Conservation (phyloP, 2,113 vertebrate genomes). For the Phasianus colchicus region DNA sequence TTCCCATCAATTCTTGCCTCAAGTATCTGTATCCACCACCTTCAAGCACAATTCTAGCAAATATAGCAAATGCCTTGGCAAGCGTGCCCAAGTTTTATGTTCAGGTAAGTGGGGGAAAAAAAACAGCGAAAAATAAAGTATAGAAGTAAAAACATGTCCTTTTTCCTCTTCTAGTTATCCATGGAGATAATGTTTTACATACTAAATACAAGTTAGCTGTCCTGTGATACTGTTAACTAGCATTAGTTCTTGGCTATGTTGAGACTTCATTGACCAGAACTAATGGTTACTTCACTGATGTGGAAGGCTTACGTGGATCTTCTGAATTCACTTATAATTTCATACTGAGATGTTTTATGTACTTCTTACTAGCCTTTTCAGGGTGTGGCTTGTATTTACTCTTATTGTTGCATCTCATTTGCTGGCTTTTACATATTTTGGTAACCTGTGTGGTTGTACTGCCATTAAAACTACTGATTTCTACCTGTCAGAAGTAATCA, state of each 20-base stretch:
- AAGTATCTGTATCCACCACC: conserved; percentile 97
- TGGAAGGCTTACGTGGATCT: not conserved
- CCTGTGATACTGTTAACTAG: not conserved
- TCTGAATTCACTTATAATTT: not conserved
- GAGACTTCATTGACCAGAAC: not conserved
- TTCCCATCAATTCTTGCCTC: conserved; percentile 91
- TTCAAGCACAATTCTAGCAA: conserved; percentile 89
- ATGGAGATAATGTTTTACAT: not conserved
- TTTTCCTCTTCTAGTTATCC: not conserved
- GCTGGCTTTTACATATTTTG: not conserved
- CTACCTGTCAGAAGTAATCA: not conserved
- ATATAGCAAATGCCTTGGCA: conserved; percentile 92
- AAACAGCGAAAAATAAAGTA: not conserved
- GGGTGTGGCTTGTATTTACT: not conserved
- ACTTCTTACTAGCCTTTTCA: not conserved
- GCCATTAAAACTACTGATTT: not conserved
- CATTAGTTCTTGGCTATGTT: not conserved
- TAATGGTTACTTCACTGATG: not conserved
- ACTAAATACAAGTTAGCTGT: not conserved
- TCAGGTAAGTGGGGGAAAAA: conserved; percentile 82
- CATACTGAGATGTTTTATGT: not conserved
- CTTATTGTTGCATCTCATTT: not conserved
- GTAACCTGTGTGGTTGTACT: not conserved
- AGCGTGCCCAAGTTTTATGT: conserved; percentile 97
- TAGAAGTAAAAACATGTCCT: not conserved